A percentile compares a stretch with the other conserved stretches of the same genome.
These are phyloP conservation scores for Glaucomys volans DNA, from an alignment of 2,113 vertebrate genomes.

Conservation along the genomic window DNA sequence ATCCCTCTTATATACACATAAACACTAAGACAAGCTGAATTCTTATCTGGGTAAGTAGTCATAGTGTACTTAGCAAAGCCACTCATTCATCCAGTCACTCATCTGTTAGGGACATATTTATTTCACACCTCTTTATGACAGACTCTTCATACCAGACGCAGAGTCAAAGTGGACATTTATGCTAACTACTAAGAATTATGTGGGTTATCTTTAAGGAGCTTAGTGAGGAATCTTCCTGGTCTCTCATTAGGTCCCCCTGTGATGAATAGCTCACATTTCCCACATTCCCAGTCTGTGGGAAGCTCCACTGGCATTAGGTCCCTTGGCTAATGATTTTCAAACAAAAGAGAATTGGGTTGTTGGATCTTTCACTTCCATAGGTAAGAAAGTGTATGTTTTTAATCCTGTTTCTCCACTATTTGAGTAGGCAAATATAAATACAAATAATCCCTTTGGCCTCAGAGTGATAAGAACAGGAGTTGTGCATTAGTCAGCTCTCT, in stretches of 20 bases:
- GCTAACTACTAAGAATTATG: not conserved
- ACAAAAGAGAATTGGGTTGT: not conserved
- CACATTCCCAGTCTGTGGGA: not conserved
- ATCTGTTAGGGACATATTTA: not conserved
- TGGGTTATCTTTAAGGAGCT: not conserved
- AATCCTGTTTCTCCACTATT: not conserved
- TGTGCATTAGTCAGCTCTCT: not conserved
- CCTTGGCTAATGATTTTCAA: not conserved
- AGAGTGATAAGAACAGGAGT: not conserved
- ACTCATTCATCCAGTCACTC: not conserved
- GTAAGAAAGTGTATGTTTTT: not conserved
- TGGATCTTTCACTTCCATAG: not conserved
- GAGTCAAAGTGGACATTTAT: not conserved
- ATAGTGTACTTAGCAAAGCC: not conserved
- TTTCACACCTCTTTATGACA: not conserved
- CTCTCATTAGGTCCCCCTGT: not conserved
- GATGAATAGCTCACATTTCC: not conserved
- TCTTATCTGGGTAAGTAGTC: not conserved
- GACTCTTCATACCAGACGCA: not conserved
- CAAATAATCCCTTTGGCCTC: not conserved
- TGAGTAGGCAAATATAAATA: not conserved
- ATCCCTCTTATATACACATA: not conserved
- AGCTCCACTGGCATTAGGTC: not conserved
- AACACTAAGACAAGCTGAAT: not conserved
- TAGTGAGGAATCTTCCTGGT: not conserved